Conservation (phyloP, 2,113 vertebrate species). For the Podarcis cretensis region DNA sequence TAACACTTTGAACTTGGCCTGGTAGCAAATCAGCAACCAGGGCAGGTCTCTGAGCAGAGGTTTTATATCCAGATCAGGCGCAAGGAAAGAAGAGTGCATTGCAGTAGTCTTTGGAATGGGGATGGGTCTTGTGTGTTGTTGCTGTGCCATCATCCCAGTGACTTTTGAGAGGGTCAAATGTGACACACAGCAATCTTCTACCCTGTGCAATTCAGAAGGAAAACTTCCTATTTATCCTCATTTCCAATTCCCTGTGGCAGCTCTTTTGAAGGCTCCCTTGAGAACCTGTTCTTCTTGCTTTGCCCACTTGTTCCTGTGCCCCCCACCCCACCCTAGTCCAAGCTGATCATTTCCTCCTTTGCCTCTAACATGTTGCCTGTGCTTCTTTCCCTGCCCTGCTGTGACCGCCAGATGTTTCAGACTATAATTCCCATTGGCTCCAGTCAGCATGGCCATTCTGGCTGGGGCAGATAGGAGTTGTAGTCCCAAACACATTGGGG, state of each 20-base stretch:
- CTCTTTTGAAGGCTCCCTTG: not conserved
- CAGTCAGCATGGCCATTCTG: not conserved
- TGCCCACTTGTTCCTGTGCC: not conserved
- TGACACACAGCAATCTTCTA: not conserved
- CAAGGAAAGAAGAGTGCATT: too few relatives aligned
- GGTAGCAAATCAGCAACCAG: too few relatives aligned
- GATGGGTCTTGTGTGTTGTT: not conserved
- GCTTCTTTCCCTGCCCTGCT: too few relatives aligned
- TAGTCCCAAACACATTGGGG: too few relatives aligned
- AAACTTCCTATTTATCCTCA: not conserved
- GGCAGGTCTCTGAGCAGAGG: too few relatives aligned
- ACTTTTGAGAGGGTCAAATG: not conserved
- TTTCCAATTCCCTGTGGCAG: not conserved
- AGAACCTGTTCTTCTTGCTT: not conserved
- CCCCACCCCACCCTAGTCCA: not conserved
- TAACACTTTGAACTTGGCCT: too few relatives aligned
- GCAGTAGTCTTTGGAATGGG: not conserved
- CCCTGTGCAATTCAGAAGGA: not conserved
- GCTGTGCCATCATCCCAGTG: not conserved
- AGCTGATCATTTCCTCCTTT: not conserved
- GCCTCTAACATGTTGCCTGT: not conserved
- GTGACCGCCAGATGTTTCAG: not conserved
- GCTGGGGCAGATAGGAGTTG: too few relatives aligned
- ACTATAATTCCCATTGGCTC: not conserved
- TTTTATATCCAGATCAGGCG: too few relatives aligned